phyloP scores from a whole-genome alignment of 2,888 invertebrate genomes.

The Eretmocerus hayati region DNA sequence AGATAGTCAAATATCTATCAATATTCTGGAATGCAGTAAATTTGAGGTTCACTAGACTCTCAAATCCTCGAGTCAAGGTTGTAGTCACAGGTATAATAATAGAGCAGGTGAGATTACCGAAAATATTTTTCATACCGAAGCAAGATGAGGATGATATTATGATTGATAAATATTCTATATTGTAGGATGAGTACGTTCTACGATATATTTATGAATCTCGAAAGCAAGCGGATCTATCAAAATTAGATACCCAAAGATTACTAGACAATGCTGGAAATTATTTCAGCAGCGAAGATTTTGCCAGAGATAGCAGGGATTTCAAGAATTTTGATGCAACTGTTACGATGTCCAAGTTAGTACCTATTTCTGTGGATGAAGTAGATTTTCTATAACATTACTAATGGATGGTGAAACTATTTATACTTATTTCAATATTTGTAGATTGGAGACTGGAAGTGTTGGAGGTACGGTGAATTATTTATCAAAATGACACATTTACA shows the following conservation, averaged over 20 bases:
- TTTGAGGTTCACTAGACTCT: constrained; percentile 6
- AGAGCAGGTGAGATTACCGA: constrained; percentile 9
- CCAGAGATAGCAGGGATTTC: neutral
- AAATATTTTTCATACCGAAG: neutral
- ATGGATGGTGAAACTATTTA: too few species aligned
- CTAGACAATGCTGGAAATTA: neutral
- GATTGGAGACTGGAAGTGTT: too few species aligned
- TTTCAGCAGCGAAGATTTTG: constrained; percentile 5
- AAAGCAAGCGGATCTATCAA: neutral
- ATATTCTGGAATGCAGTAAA: constrained; percentile 17
- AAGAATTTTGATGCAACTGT: constrained; percentile 11
- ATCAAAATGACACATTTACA: too few species aligned
- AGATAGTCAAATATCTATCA: constrained; percentile 6
- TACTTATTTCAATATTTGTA: too few species aligned
- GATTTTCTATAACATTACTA: too few species aligned
- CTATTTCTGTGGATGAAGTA: too few species aligned
- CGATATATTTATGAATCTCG: constrained; percentile 4
- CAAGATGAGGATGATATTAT: neutral
- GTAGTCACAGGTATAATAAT: constrained; percentile 12
- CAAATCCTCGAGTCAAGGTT: constrained; percentile 4
- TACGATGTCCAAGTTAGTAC: too few species aligned
- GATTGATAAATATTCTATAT: neutral
- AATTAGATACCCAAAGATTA: neutral
- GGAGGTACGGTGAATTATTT: too few species aligned
- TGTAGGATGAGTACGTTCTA: constrained; percentile 7